These are phyloP conservation scores for Asobara japonica DNA, from an alignment of 1,140 invertebrate genomes.

Conservation along the genomic window DNA sequence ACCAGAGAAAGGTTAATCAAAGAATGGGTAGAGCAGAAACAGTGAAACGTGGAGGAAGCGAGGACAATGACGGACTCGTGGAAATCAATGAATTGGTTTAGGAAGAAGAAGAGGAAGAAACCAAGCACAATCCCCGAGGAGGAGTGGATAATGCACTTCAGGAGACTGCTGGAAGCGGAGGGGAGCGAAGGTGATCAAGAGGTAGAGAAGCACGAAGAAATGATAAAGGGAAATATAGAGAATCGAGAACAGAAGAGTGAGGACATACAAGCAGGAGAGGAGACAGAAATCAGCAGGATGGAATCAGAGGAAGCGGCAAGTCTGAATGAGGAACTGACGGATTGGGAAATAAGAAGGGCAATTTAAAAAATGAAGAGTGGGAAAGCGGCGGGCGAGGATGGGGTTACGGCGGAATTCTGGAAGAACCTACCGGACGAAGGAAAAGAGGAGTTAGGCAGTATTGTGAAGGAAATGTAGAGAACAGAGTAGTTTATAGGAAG, in stretches of 20 bases:
- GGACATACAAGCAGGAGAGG: neutral
- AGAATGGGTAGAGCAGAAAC: neutral
- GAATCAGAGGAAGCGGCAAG: neutral
- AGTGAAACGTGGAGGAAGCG: neutral
- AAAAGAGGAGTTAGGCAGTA: neutral
- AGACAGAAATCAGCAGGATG: neutral
- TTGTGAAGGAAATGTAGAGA: neutral
- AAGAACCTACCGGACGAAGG: neutral
- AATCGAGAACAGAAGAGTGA: neutral
- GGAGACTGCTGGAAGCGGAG: neutral
- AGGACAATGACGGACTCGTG: neutral
- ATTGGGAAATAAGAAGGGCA: neutral
- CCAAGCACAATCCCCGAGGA: neutral
- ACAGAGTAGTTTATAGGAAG: neutral
- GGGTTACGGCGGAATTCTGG: neutral
- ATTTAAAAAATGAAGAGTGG: neutral
- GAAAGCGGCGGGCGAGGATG: neutral
- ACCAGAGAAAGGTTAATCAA: neutral
- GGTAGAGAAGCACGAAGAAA: too few relatives aligned
- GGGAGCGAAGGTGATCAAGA: neutral
- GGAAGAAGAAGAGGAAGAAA: too few relatives aligned
- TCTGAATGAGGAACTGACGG: neutral
- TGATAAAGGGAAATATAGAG: neutral
- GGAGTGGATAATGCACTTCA: neutral
- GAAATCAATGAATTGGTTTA: neutral